phyloP scores from a whole-genome alignment of 2,113 vertebrate species.

The Syrmaticus mikado region DNA sequence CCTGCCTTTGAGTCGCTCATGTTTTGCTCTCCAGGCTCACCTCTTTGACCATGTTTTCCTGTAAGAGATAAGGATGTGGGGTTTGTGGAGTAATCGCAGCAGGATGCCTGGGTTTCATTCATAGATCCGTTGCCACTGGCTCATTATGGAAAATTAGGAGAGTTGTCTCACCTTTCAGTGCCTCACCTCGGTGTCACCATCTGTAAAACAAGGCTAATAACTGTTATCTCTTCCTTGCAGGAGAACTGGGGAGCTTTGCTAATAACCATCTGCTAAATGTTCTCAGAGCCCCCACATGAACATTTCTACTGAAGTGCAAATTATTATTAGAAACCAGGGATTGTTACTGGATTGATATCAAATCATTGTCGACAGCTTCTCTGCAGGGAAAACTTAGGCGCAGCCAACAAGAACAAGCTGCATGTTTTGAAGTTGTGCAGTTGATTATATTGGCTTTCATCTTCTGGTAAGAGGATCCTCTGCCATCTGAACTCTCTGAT shows the following conservation, averaged over 20 bases:
- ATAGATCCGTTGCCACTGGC: constrained; percentile 60
- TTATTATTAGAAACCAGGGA: constrained; percentile 74
- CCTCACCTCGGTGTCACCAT: constrained; percentile 61
- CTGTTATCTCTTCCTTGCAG: constrained; percentile 72
- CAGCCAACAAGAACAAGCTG: constrained; percentile 74
- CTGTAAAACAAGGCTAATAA: constrained; percentile 65
- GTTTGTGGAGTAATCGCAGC: constrained; percentile 49
- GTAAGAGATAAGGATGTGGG: constrained; percentile 45
- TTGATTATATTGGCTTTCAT: constrained; percentile 76
- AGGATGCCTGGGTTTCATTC: constrained; percentile 66
- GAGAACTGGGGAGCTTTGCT: constrained; percentile 39
- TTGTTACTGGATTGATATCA: constrained; percentile 75
- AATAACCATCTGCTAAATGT: constrained; percentile 70
- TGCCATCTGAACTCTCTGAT: constrained; percentile 74
- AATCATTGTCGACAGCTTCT: constrained; percentile 73
- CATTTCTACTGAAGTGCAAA: constrained; percentile 72
- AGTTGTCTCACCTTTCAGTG: constrained; percentile 63
- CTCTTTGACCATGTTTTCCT: constrained; percentile 49
- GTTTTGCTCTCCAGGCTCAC: constrained; percentile 66
- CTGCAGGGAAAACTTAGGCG: constrained; percentile 72
- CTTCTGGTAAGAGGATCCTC: constrained; percentile 72
- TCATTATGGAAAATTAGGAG: constrained; percentile 44
- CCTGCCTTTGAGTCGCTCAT: constrained; percentile 57
- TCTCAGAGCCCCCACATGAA: constrained; percentile 66
- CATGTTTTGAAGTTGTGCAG: constrained; percentile 75